A percentile compares a stretch with the other conserved stretches of the same genome.
Evolutionary conservation across 1,140 invertebrate genomes (phyloP).

Genomic region (Pachypsylla venusta): DNA sequence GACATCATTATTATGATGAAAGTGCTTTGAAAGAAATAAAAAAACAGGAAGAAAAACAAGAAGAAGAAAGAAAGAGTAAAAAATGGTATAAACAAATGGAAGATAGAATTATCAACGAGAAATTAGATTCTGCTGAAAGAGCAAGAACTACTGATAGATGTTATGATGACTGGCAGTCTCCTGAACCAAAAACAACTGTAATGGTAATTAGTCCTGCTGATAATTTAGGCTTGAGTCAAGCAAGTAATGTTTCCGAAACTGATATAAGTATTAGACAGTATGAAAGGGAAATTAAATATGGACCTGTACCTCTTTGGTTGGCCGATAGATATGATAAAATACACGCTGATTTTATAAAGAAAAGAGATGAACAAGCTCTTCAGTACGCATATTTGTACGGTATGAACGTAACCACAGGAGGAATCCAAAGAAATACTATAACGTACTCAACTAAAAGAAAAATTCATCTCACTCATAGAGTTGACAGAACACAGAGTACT

Average conservation of each 20-base stretch:
- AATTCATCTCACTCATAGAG: neutral
- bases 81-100: neutral
- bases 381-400: neutral
- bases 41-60: neutral
- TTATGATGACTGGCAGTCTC: neutral
- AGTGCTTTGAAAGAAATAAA: neutral
- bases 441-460: neutral
- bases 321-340: neutral
- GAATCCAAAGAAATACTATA: too few species aligned
- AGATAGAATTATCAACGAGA: neutral
- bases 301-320: neutral
- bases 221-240: neutral
- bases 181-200: neutral
- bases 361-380: neutral
- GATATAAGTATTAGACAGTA: neutral
- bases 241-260: neutral
- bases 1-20: neutral
- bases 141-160: neutral
- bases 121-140: neutral
- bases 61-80: neutral
- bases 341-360: neutral
- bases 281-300: conserved; percentile 2
- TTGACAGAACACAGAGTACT: conserved; percentile 2
- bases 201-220: neutral
- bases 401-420: neutral